phyloP scores from a whole-genome alignment of 2,888 invertebrate species.

The Isoperla grammatica region DNA sequence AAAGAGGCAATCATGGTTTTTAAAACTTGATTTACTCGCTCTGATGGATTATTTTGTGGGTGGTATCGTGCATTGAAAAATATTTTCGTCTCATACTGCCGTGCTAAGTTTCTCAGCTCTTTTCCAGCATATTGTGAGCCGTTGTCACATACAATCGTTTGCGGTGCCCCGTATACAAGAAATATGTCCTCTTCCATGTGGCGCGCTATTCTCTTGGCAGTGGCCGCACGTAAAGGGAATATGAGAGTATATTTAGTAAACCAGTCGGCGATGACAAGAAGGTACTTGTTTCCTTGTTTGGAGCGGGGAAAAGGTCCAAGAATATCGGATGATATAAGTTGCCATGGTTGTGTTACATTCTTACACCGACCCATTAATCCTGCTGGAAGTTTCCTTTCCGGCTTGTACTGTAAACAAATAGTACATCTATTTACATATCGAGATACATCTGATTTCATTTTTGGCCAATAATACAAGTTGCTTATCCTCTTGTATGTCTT shows the following conservation, averaged over 20 bases:
- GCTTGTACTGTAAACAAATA: conserved; percentile 30
- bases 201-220: conserved; percentile 23
- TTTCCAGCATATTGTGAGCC: too few relatives aligned
- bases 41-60: too few relatives aligned
- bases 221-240: conserved; percentile 32
- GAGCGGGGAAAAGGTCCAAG: conserved; percentile 10
- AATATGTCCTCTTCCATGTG: conserved; percentile 31
- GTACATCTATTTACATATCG: conserved; percentile 24
- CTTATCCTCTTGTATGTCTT: too few relatives aligned
- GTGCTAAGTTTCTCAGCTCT: conserved; percentile 27
- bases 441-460: background rate
- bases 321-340: background rate
- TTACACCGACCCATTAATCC: background rate
- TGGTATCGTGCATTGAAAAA: conserved; percentile 33
- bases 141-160: conserved; percentile 31
- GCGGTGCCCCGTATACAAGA: conserved; percentile 30
- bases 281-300: conserved; percentile 20
- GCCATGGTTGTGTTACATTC: conserved; percentile 3
- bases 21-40: too few relatives aligned
- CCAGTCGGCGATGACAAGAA: conserved; percentile 35
- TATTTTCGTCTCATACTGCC: conserved; percentile 28
- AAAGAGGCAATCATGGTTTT: conserved; percentile 36
- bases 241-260: conserved; percentile 31
- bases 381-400: conserved; percentile 28
- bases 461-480: conserved; percentile 14